phyloP scores from a whole-genome alignment of 2,113 vertebrate species.

The Astatoreochromis straeleni region DNA sequence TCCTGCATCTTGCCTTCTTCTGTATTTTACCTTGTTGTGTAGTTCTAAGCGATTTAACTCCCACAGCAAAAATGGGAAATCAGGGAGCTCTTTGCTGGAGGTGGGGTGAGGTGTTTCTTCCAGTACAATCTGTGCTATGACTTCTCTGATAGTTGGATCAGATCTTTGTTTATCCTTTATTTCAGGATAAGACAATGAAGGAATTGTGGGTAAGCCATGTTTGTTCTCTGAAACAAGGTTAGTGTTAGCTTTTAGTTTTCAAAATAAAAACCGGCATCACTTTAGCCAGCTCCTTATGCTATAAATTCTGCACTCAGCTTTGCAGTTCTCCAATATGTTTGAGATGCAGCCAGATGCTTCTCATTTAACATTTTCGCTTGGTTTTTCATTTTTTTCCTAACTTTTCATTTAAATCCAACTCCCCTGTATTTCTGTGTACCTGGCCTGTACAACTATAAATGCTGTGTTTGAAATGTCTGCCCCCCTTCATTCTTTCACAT shows the following conservation, averaged over 20 bases:
- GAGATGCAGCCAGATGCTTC: neutral
- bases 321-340: neutral
- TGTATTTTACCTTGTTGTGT: neutral
- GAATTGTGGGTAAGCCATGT: neutral
- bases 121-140: neutral
- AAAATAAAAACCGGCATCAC: neutral
- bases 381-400: neutral
- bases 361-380: neutral
- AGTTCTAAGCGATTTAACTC: neutral
- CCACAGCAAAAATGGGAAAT: neutral
- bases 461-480: neutral
- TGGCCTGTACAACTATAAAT: neutral
- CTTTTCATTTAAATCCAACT: neutral
- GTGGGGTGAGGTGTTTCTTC: neutral
- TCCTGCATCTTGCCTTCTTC: neutral
- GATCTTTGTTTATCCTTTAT: neutral
- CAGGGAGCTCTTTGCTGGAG: accelerated
- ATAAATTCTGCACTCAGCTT: neutral
- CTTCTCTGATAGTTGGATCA: neutral
- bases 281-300: neutral
- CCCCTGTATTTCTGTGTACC: neutral
- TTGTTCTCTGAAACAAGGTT: neutral
- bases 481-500: neutral
- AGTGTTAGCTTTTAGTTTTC: neutral
- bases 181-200: neutral